phyloP scores from a whole-genome alignment of 1,140 invertebrate genomes.

The Drosophila lacertosa region DNA sequence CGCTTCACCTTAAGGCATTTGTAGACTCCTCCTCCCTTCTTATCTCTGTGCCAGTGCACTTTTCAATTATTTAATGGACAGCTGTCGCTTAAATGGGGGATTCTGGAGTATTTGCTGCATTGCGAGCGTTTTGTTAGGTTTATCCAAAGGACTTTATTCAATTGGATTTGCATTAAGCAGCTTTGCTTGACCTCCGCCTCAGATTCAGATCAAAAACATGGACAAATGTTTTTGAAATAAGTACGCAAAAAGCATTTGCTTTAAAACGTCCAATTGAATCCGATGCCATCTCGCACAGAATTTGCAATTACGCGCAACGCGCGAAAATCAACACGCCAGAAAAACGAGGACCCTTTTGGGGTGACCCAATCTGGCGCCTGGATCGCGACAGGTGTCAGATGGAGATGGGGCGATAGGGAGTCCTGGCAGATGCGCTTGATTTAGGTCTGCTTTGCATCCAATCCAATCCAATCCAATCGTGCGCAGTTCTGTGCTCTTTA shows the following conservation, averaged over 20 bases:
- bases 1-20: constrained; percentile 44
- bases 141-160: constrained; percentile 48
- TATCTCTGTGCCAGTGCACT: constrained; percentile 42
- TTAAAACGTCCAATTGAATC: constrained; percentile 15
- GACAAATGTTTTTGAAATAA: constrained; percentile 48
- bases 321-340: constrained; percentile 34
- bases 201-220: constrained; percentile 48
- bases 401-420: constrained; percentile 10
- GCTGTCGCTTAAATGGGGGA: constrained; percentile 8
- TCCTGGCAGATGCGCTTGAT: constrained; percentile 53
- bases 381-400: constrained; percentile 71
- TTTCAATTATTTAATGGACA: constrained; percentile 69
- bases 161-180: constrained; percentile 51
- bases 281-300: constrained; percentile 26
- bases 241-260: constrained; percentile 45
- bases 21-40: not conserved
- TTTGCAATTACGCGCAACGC: constrained; percentile 36
- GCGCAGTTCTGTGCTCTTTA: constrained; percentile 47
- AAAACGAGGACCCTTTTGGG: constrained; percentile 34
- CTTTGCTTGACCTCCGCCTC: not conserved
- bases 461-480: no score
- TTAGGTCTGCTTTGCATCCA: constrained; percentile 47
- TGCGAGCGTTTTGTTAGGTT: constrained; percentile 47
- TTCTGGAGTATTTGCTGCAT: constrained; percentile 27
- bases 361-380: constrained; percentile 36